Evolutionary conservation across 2,888 invertebrate genomes (phyloP).

Genomic region (Synanthedon vespiformis): DNA sequence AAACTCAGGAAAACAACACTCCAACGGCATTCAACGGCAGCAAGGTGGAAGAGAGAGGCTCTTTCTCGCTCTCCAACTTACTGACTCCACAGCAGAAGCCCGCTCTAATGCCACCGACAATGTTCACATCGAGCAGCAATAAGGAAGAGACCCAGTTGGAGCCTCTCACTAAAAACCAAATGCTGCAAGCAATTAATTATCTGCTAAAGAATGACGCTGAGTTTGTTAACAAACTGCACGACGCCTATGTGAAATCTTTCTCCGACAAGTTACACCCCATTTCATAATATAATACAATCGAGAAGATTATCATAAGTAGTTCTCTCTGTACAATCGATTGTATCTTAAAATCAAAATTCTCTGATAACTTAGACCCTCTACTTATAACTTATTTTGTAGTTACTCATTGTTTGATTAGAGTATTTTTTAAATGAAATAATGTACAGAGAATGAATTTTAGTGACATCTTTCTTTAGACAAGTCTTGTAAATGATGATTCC

Average conservation of each 20-base stretch:
- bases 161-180: constrained; percentile 87
- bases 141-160: constrained; percentile 62
- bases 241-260: constrained; percentile 91
- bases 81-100: constrained; percentile 72
- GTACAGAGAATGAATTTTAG: constrained; percentile 60
- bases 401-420: constrained; percentile 50
- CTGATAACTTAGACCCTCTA: constrained; percentile 49
- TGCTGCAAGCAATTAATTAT: constrained; percentile 89
- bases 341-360: constrained; percentile 61
- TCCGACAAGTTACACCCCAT: constrained; percentile 72
- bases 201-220: constrained; percentile 88
- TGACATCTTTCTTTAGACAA: constrained; percentile 28
- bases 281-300: constrained; percentile 58
- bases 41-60: constrained; percentile 39
- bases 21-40: constrained; percentile 44
- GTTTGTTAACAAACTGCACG: constrained; percentile 90
- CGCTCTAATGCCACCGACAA: constrained; percentile 86
- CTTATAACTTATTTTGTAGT: constrained; percentile 35
- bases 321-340: constrained; percentile 51
- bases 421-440: constrained; percentile 57
- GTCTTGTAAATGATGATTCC: constrained; percentile 29
- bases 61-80: constrained; percentile 39
- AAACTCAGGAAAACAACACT: constrained; percentile 49
- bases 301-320: constrained; percentile 33
- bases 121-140: constrained; percentile 78